Percentiles rank a stretch among this genome's conserved stretches.
phyloP scores from a whole-genome alignment of 2,888 invertebrate species.

The Macaria liturata region DNA sequence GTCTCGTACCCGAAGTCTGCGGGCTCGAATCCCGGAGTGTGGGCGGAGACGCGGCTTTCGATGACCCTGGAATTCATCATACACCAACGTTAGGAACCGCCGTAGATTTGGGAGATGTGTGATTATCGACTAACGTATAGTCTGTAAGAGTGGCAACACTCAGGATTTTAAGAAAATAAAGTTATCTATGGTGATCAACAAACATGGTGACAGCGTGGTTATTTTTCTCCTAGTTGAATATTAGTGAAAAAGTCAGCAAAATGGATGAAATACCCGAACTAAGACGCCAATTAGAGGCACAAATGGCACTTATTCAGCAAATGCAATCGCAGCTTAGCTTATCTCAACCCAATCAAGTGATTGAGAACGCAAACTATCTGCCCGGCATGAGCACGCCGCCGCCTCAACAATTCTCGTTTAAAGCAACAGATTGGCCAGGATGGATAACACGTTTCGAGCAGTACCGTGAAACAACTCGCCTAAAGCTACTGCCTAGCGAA shows the following conservation, averaged over 20 bases:
- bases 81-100: too few species aligned
- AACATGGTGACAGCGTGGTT: too few species aligned
- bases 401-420: conserved; percentile 6
- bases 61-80: too few species aligned
- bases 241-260: neutral
- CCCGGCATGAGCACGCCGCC: conserved; percentile 5
- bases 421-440: conserved; percentile 2
- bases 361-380: neutral
- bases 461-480: conserved; percentile 4
- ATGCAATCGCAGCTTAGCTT: neutral
- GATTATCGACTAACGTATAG: too few species aligned
- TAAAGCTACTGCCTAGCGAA: conserved; percentile 6
- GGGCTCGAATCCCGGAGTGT: too few species aligned
- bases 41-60: too few species aligned
- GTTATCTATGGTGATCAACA: too few species aligned
- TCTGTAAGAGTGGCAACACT: conserved; percentile 1
- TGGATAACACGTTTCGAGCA: conserved; percentile 8
- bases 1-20: too few species aligned
- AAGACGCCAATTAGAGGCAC: neutral
- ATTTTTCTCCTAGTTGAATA: neutral
- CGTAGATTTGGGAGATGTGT: too few species aligned
- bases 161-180: conserved; percentile 4
- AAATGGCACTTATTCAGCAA: conserved; percentile 1
- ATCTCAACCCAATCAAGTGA: neutral
- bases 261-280: conserved; percentile 7